Percentiles rank a stretch among this genome's conserved stretches.
phyloP scores from a whole-genome alignment of 2,888 invertebrate species.

The Polyommatus iphigenia region DNA sequence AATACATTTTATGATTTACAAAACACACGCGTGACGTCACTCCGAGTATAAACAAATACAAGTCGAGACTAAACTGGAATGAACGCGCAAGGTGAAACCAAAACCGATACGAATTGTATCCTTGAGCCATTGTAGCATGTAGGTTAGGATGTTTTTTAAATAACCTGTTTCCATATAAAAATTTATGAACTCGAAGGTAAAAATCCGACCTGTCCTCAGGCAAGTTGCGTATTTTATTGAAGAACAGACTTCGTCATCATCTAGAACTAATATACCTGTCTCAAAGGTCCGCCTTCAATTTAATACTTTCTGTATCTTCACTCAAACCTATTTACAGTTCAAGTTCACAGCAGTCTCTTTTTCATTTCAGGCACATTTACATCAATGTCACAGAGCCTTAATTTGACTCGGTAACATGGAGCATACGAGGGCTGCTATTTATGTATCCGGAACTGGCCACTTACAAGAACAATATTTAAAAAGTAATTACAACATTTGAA shows the following conservation, averaged over 20 bases:
- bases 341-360: neutral
- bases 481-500: too few species aligned
- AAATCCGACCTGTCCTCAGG: neutral
- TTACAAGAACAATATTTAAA: too few species aligned
- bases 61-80: slow-evolving; percentile 28
- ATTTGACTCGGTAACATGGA: neutral
- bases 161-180: slow-evolving; percentile 11
- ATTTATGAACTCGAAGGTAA: neutral
- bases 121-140: slow-evolving; percentile 20
- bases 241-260: neutral
- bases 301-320: neutral
- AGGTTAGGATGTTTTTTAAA: slow-evolving; percentile 8
- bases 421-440: too few species aligned
- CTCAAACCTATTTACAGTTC: too few species aligned
- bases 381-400: neutral
- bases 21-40: slow-evolving; percentile 20
- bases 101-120: slow-evolving; percentile 28
- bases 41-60: slow-evolving; percentile 6
- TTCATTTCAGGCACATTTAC: neutral
- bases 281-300: neutral
- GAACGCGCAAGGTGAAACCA: slow-evolving; percentile 23
- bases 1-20: slow-evolving; percentile 21
- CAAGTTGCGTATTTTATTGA: neutral
- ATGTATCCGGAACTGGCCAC: too few species aligned
- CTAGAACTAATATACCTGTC: neutral